These are phyloP conservation scores for Ectropis crepuscularia DNA, from an alignment of 2,888 invertebrate genomes.

Conservation along the genomic window DNA sequence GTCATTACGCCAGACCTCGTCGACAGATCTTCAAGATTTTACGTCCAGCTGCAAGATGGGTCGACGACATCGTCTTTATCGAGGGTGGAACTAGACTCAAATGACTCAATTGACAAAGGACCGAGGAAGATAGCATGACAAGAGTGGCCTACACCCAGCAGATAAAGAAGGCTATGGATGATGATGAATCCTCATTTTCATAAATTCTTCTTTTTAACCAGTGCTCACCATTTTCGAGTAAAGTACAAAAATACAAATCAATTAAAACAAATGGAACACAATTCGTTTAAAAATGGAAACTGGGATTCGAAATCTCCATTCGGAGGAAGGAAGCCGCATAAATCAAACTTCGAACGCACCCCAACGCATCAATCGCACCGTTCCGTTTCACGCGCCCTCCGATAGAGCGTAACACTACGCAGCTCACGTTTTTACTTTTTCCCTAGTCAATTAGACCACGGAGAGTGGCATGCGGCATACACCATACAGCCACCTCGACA, in stretches of 20 bases:
- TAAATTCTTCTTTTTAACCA: too few relatives aligned
- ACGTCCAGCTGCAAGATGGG: too few relatives aligned
- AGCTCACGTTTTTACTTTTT: constrained; percentile 65
- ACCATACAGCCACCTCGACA: constrained; percentile 60
- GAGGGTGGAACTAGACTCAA: too few relatives aligned
- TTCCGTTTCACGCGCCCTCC: constrained; percentile 49
- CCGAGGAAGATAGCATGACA: too few relatives aligned
- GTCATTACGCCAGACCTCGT: too few relatives aligned
- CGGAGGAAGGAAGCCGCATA: constrained; percentile 45
- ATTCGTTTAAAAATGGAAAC: constrained; percentile 32
- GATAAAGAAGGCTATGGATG: too few relatives aligned
- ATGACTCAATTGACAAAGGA: too few relatives aligned
- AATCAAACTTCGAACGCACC: constrained; percentile 55
- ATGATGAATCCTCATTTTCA: too few relatives aligned
- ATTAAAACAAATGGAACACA: constrained; percentile 6
- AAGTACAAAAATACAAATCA: not conserved
- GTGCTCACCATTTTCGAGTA: too few relatives aligned
- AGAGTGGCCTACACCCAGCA: too few relatives aligned
- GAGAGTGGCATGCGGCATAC: constrained; percentile 46
- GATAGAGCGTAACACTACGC: constrained; percentile 48
- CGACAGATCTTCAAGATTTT: too few relatives aligned
- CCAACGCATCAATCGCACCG: constrained; percentile 54
- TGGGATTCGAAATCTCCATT: constrained; percentile 28
- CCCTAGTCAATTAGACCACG: constrained; percentile 76
- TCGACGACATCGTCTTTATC: too few relatives aligned